Evolutionary conservation across 2,888 invertebrate genomes (phyloP).

Genomic region (Diachrysia chrysitis): DNA sequence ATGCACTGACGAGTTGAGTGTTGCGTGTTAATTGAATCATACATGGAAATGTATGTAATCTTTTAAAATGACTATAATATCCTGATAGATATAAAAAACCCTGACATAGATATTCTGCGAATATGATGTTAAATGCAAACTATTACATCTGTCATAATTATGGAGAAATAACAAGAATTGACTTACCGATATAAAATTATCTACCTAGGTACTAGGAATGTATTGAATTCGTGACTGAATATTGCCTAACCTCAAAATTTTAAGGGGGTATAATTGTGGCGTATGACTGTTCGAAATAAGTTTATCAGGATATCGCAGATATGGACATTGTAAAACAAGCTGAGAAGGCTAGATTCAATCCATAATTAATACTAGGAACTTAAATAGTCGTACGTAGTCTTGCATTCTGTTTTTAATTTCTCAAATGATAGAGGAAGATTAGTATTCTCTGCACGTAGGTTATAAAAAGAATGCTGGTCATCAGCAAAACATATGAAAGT

Average conservation of each 20-base stretch:
- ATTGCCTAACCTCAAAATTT: not conserved
- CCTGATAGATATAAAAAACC: slow-evolving; percentile 12
- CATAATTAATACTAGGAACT: not conserved
- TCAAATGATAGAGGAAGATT: not conserved
- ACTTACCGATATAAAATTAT: too few relatives aligned
- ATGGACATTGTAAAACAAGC: not conserved
- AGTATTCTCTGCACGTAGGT: not conserved
- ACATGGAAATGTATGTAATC: slow-evolving; percentile 16
- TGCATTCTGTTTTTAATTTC: not conserved
- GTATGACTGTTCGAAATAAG: too few relatives aligned
- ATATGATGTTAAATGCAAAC: not conserved
- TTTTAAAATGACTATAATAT: slow-evolving; percentile 26
- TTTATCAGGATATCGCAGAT: too few relatives aligned
- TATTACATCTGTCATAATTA: too few relatives aligned
- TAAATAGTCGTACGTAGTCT: not conserved
- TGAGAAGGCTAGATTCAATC: not conserved
- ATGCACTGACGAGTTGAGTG: slow-evolving; percentile 13
- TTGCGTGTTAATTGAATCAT: slow-evolving; percentile 7
- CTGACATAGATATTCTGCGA: not conserved
- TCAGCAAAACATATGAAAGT: too few relatives aligned
- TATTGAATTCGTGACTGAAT: not conserved
- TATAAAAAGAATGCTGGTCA: not conserved
- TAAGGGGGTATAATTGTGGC: too few relatives aligned
- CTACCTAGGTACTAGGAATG: too few relatives aligned
- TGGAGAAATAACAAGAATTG: too few relatives aligned